Evolutionary conservation across 1,140 invertebrate species (phyloP).

Genomic region (Hypsibius dujardini): DNA sequence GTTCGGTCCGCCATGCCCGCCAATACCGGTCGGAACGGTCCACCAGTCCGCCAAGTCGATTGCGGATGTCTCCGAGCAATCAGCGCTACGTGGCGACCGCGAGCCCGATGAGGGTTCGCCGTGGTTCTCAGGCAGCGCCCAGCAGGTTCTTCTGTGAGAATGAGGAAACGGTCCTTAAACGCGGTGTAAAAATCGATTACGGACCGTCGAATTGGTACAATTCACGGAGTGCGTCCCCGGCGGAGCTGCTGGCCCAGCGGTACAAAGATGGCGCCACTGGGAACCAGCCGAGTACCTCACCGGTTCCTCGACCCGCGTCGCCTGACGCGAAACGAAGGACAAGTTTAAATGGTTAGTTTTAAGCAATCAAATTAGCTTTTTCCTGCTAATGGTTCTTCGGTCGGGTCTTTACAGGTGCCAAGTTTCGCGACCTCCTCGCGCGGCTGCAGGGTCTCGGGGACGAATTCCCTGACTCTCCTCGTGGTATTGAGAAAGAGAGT

Average conservation of each 20-base stretch:
- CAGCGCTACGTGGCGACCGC: neutral
- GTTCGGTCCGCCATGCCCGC: too few relatives aligned
- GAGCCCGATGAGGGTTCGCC: neutral
- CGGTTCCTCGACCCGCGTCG: neutral
- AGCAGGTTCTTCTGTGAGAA: neutral
- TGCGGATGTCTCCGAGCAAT: neutral
- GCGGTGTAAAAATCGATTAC: neutral
- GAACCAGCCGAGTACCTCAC: neutral
- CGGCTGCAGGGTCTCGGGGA: conserved; percentile 3
- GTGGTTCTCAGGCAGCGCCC: neutral
- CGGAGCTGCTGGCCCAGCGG: neutral
- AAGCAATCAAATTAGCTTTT: neutral
- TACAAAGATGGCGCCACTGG: neutral
- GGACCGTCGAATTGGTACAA: neutral
- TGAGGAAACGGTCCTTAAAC: neutral
- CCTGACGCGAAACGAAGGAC: neutral
- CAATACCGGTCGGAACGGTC: neutral
- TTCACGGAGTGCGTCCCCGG: neutral
- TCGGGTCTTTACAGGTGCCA: neutral
- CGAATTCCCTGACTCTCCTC: neutral
- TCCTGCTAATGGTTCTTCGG: neutral
- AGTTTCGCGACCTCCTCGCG: conserved; percentile 3
- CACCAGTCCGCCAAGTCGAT: neutral
- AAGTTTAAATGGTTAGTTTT: neutral
- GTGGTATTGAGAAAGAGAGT: neutral